phyloP scores from a whole-genome alignment of 2,113 vertebrate genomes.

The Trematocara variabile region DNA sequence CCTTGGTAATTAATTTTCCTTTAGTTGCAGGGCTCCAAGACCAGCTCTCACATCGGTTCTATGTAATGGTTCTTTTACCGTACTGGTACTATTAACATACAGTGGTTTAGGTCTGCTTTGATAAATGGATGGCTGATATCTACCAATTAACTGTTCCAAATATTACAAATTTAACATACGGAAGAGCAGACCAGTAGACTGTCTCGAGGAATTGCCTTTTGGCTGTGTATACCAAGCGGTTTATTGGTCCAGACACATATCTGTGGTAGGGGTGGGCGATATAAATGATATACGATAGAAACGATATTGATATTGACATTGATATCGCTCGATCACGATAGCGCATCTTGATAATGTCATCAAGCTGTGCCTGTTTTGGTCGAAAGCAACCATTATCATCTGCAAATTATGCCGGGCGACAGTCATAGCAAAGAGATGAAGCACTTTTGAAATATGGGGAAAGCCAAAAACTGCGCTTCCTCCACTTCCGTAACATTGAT shows the following conservation, averaged over 20 bases:
- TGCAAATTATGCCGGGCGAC: too few relatives aligned
- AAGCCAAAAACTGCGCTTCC: too few relatives aligned
- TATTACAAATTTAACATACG: neutral
- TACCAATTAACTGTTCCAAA: neutral
- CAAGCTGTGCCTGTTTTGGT: too few relatives aligned
- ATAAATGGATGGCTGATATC: neutral
- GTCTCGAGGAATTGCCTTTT: neutral
- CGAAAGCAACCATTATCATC: too few relatives aligned
- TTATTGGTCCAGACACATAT: neutral
- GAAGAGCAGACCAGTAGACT: neutral
- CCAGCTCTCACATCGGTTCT: conserved; percentile 21
- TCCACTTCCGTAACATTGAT: too few relatives aligned
- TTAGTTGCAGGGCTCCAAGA: conserved; percentile 28
- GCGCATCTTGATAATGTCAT: too few relatives aligned
- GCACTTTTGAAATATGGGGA: too few relatives aligned
- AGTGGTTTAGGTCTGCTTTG: neutral
- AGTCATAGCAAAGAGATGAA: too few relatives aligned
- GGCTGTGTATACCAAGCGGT: neutral
- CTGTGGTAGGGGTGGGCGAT: too few relatives aligned
- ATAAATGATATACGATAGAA: too few relatives aligned
- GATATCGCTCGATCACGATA: too few relatives aligned
- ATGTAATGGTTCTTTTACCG: neutral
- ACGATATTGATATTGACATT: too few relatives aligned
- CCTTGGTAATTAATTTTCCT: conserved; percentile 57
- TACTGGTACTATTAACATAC: neutral